These are phyloP conservation scores for Oryzias curvinotus DNA, from an alignment of 2,113 vertebrate genomes.

Conservation along the genomic window DNA sequence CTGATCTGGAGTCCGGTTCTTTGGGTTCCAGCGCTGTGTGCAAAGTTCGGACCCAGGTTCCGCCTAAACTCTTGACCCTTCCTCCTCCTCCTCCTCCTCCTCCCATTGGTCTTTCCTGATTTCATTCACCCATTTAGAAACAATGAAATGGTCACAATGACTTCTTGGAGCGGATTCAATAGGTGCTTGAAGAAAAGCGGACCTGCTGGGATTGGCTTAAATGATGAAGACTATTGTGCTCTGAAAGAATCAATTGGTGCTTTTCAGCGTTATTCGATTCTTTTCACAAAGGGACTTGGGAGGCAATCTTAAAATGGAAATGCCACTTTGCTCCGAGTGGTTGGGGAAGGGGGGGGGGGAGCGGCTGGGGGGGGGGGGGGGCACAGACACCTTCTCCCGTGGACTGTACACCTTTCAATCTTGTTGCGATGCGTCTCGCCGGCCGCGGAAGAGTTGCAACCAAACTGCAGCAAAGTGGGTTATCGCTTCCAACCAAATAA, in stretches of 20 bases:
- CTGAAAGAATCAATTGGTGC: slow-evolving; percentile 74
- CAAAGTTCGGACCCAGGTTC: slow-evolving; percentile 38
- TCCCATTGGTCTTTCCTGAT: slow-evolving; percentile 42
- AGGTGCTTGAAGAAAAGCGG: slow-evolving; percentile 55
- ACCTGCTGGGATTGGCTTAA: slow-evolving; percentile 69
- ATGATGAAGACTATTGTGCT: slow-evolving; percentile 74
- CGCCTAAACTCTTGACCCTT: slow-evolving; percentile 49
- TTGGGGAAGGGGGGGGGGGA: slow-evolving; percentile 20
- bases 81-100: slow-evolving; percentile 16
- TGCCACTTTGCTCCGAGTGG: slow-evolving; percentile 60
- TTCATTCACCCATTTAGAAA: slow-evolving; percentile 64
- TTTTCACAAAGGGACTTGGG: slow-evolving; percentile 72
- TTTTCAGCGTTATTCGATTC: slow-evolving; percentile 75
- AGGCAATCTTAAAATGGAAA: slow-evolving; percentile 79
- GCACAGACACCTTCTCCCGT: slow-evolving; percentile 34
- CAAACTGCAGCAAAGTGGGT: slow-evolving; percentile 40
- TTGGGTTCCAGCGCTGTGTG: neutral
- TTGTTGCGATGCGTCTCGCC: slow-evolving; percentile 14
- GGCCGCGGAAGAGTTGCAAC: slow-evolving; percentile 36
- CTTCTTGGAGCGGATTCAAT: slow-evolving; percentile 60
- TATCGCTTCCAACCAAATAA: slow-evolving; percentile 50
- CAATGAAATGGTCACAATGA: slow-evolving; percentile 59
- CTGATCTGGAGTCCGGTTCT: slow-evolving; percentile 50
- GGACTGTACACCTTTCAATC: slow-evolving; percentile 50
- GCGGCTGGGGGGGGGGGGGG: slow-evolving; percentile 24